Evolutionary conservation across 2,888 invertebrate genomes (phyloP), one percentile per base, ranked within the genome.

Genomic region (Nomada hirtipes): DNA sequence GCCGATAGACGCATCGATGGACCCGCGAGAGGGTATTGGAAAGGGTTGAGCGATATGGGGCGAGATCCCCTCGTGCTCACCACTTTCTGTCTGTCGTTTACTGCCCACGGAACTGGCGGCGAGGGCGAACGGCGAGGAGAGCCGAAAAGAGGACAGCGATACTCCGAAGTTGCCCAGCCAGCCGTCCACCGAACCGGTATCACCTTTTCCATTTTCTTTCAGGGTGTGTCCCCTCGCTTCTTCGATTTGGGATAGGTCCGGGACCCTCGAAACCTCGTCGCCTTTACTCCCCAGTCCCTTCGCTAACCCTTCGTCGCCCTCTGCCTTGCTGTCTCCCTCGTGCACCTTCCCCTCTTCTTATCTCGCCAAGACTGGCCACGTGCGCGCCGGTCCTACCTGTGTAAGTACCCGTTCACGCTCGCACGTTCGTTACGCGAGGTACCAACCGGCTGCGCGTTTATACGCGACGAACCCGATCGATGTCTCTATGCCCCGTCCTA

Each of bases 171-270:
- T 81, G 64, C 74, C 76, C 76, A 75, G 85, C 85, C 74, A 80
- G 71, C 76, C 61, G 60, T 20, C 71, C 81, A 71, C 85, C 86
- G 84, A 80, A 80, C 86, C 87, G 79, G 44, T 36, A 44, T 69
- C 86, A 85, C 87, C 83, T 88, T 89, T 89, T 82, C 90, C 89
- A 88, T 90, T 90, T 88, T 86, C 90, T 89, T 86, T 85, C 88
- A 90, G 92, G 92, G 92, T 92, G 92, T 92, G 92, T 92, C 92
- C 44, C 52, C 59, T 65, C 2, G 23, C 55, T 55, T n/a, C 36
- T 23, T 59, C 52, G 1, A 15, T 15, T 29, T 9, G 53, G 10
- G 20, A 47, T 67, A 44, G 50, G 57, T 60, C 44, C 59, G 59
- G 42, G 44, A 20, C 61, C 44, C 26, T 69, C 36, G 20, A 11